A percentile compares a stretch with the other conserved stretches of the same genome.
Evolutionary conservation across 2,797 vertebrate genomes (phyloP).

Genomic region (Spinus olivaceus): DNA sequence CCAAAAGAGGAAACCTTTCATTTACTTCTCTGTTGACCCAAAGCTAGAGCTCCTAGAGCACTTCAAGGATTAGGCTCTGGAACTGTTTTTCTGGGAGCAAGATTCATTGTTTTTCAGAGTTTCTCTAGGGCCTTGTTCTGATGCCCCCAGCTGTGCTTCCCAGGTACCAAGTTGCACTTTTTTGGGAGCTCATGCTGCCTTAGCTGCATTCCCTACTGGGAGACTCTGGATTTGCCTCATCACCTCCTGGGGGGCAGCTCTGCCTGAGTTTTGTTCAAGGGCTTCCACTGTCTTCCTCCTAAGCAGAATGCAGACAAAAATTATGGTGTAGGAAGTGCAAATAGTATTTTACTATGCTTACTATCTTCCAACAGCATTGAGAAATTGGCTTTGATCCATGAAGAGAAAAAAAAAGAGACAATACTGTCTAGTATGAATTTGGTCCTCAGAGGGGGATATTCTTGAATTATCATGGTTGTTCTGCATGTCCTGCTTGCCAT

Average conservation of each 20-base stretch:
- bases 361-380: not conserved
- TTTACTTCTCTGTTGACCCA: not conserved
- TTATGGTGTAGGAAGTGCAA: accelerated
- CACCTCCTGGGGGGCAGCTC: not conserved
- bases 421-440: not conserved
- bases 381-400: not conserved
- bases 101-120: not conserved
- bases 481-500: not conserved
- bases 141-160: not conserved
- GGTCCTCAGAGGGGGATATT: not conserved
- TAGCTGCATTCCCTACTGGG: not conserved
- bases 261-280: not conserved
- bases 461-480: not conserved
- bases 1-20: not conserved
- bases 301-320: not conserved
- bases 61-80: not conserved
- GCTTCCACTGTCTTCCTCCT: not conserved
- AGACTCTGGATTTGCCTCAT: not conserved
- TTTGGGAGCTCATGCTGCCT: not conserved
- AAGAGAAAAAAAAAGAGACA: not conserved
- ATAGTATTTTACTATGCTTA: not conserved
- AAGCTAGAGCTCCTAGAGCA: not conserved
- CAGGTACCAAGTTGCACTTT: accelerated
- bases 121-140: not conserved
- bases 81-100: not conserved